Conservation (phyloP, 1,140 invertebrate species). For the Orius insidiosus region DNA sequence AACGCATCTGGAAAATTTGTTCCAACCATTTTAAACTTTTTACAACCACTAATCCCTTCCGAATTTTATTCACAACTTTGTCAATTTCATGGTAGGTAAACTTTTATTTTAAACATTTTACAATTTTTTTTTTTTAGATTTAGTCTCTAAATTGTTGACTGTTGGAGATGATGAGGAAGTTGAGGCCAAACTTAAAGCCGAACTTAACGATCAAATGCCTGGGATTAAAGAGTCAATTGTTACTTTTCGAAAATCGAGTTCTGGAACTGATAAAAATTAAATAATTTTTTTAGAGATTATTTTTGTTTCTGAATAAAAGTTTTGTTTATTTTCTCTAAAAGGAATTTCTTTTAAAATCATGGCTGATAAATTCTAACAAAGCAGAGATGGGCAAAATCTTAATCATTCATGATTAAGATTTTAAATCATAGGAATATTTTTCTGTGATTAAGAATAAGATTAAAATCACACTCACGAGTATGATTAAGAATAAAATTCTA, state of each 20-base stretch:
- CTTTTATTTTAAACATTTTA: no score
- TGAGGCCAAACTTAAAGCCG: neutral
- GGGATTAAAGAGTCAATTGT: slow-evolving; percentile 6
- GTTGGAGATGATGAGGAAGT: slow-evolving; percentile 25
- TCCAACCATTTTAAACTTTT: slow-evolving; percentile 52
- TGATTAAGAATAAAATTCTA: no score
- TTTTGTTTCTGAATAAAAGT: no score
- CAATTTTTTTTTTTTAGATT: slow-evolving; percentile 28
- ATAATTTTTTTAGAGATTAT: neutral
- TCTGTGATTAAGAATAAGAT: no score
- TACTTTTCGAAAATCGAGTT: neutral
- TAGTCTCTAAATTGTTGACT: slow-evolving; percentile 42
- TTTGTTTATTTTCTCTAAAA: no score
- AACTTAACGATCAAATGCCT: slow-evolving; percentile 7
- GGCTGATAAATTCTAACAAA: no score
- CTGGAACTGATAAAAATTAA: neutral
- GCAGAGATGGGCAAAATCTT: no score
- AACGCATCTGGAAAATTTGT: slow-evolving; percentile 86
- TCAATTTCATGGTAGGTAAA: slow-evolving; percentile 54
- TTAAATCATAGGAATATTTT: no score
- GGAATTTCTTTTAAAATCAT: no score
- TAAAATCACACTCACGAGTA: no score
- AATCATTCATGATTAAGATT: no score
- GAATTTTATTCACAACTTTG: slow-evolving; percentile 43
- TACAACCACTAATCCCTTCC: slow-evolving; percentile 46